Conservation (phyloP, 2,888 invertebrate genomes). For the Spialia ferax region DNA sequence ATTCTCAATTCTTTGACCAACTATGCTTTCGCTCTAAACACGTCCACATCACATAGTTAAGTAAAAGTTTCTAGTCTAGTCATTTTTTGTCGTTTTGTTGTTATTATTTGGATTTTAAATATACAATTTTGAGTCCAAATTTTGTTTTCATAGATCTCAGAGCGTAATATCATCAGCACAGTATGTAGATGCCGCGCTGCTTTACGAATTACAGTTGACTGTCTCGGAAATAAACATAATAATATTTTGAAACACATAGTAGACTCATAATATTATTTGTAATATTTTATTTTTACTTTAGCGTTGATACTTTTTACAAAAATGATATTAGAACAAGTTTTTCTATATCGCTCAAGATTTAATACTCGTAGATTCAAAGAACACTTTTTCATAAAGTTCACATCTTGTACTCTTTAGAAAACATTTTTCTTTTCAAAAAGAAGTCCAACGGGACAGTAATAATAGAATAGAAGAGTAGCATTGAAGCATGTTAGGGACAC, state of each 20-base stretch:
- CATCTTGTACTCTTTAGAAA: too few species aligned
- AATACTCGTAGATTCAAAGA: too few species aligned
- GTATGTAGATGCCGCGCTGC: slow-evolving; percentile 62
- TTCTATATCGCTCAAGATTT: too few species aligned
- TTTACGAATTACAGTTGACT: slow-evolving; percentile 64
- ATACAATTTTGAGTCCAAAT: slow-evolving; percentile 56
- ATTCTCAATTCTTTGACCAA: slow-evolving; percentile 10
- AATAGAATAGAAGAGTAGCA: background rate
- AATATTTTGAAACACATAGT: background rate
- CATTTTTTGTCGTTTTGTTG: slow-evolving; percentile 22
- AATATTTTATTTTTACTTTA: background rate
- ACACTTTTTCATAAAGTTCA: too few species aligned
- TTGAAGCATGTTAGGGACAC: background rate
- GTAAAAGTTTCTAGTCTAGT: too few species aligned
- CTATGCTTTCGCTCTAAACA: slow-evolving; percentile 43
- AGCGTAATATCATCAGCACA: slow-evolving; percentile 61
- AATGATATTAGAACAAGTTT: background rate
- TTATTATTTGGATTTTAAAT: slow-evolving; percentile 59
- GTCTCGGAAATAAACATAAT: slow-evolving; percentile 51
- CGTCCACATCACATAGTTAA: background rate
- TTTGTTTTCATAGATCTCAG: slow-evolving; percentile 64
- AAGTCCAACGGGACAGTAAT: background rate
- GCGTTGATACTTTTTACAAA: background rate
- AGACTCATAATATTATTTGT: background rate
- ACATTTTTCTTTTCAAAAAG: too few species aligned